Evolutionary conservation across 1,140 invertebrate genomes (phyloP), one percentile per base, ranked within the genome.

Genomic region (Drosophila truncata): DNA sequence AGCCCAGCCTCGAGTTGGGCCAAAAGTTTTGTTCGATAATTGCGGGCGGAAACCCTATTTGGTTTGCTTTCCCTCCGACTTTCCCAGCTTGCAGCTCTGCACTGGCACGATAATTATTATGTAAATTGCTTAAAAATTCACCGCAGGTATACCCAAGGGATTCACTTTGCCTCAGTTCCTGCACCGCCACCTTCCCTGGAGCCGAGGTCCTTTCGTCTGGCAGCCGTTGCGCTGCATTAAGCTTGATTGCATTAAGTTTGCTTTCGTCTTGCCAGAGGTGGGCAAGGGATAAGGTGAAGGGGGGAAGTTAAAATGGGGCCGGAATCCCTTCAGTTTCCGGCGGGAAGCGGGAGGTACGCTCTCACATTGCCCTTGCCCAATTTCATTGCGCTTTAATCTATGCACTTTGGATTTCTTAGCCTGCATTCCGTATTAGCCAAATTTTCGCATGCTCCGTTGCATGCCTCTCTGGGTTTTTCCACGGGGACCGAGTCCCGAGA

Each of bases 41-140:
- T 87, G 83, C 78, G 39, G 50, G 33, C 54, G 37, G 33, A 58
- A 27, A 20, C 27, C 61, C 50, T 46, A n/a, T 44, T 60, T 31
- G 66, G 60, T 27, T 14, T 62, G 55, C 46, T 66, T 83, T 64
- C 55, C 66, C 50, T 41, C 18, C 25, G 39, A 16, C 23, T 58
- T 31, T 41, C 29, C 41, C 50, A 16, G 11, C 55, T 41, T 57
- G 57, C 69, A 41, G 63, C 67, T 60, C 27, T 29, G 27, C 64
- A 39, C 66, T 62, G 70, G 70, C 80, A 83, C 84, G 84, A 84
- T 87, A 88, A 87, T 87, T 87, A 88, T 87, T 87, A 88, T 87
- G 84, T 88, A 87, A 87, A 87, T 88, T 87, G 84, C 80, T 87
- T 84, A 88, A 87, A 87, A 87, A 87, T 87, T 78, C 83, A 87